Conservation (phyloP, 2,888 invertebrate genomes). For the Lepidonotus clava region DNA sequence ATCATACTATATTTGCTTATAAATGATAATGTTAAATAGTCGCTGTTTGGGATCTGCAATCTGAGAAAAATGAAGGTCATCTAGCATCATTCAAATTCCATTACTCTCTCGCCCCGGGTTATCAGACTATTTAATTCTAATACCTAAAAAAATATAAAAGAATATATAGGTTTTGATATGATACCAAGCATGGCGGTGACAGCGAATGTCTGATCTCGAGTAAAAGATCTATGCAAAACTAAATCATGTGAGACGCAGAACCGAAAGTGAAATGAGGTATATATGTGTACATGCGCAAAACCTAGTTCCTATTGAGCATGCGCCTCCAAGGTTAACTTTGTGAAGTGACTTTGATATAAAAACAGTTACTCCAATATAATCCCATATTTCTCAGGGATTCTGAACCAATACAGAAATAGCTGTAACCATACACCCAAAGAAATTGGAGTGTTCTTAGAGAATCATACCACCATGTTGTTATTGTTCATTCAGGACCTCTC, state of each 20-base stretch:
- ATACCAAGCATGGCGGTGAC: too few relatives aligned
- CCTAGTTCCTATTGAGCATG: not conserved
- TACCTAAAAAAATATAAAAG: too few relatives aligned
- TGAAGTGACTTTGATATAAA: not conserved
- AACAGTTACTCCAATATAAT: not conserved
- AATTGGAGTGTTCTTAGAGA: not conserved
- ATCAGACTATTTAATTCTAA: too few relatives aligned
- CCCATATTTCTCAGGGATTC: constrained; percentile 24
- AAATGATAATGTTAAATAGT: too few relatives aligned
- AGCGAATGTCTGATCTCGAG: not conserved
- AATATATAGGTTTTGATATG: too few relatives aligned
- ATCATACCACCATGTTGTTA: not conserved
- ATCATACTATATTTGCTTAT: too few relatives aligned
- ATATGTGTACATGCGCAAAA: not conserved
- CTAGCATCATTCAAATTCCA: too few relatives aligned
- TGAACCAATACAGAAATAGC: not conserved
- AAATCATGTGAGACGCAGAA: too few relatives aligned
- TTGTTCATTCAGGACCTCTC: not conserved
- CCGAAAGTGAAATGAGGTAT: not conserved
- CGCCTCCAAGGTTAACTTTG: not conserved
- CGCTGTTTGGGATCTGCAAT: too few relatives aligned
- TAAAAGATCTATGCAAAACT: constrained; percentile 8
- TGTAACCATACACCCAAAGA: not conserved
- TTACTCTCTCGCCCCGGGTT: too few relatives aligned
- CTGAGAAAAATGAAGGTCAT: too few relatives aligned